These are phyloP conservation scores for Luperina testacea DNA, from an alignment of 2,888 invertebrate species.

Conservation along the genomic window DNA sequence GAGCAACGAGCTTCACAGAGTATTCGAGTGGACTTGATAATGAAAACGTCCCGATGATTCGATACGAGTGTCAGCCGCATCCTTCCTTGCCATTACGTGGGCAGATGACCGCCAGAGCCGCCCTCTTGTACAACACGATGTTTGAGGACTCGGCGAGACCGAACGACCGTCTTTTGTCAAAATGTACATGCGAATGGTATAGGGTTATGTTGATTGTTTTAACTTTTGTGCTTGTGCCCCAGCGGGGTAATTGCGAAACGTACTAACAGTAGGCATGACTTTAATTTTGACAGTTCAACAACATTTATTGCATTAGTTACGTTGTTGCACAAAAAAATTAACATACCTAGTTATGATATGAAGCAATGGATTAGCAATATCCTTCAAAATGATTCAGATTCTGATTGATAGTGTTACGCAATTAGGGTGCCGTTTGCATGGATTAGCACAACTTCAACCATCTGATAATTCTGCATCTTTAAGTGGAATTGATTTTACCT, in stretches of 20 bases:
- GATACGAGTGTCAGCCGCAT: conserved; percentile 82
- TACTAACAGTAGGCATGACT: background rate
- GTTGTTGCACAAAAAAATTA: too few species aligned
- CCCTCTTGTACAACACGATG: conserved; percentile 55
- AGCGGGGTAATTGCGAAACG: background rate
- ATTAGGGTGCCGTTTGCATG: background rate
- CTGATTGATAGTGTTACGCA: background rate
- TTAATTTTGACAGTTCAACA: background rate
- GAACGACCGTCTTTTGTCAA: background rate
- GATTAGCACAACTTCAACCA: background rate
- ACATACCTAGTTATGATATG: too few species aligned
- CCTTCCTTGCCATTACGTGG: conserved; percentile 75
- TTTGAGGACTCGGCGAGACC: background rate
- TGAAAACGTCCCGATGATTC: conserved; percentile 81
- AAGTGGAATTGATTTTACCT: background rate
- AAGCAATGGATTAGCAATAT: too few species aligned
- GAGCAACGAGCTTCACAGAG: conserved; percentile 63
- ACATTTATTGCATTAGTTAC: background rate
- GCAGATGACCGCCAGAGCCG: conserved; percentile 73
- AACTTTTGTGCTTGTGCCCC: background rate
- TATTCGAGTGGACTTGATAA: conserved; percentile 69
- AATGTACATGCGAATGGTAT: background rate
- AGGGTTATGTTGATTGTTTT: background rate
- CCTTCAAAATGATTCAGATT: too few species aligned
- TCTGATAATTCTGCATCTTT: background rate